These are phyloP conservation scores for Pantelozetes paolii DNA, from an alignment of 2,888 invertebrate species.

Conservation along the genomic window DNA sequence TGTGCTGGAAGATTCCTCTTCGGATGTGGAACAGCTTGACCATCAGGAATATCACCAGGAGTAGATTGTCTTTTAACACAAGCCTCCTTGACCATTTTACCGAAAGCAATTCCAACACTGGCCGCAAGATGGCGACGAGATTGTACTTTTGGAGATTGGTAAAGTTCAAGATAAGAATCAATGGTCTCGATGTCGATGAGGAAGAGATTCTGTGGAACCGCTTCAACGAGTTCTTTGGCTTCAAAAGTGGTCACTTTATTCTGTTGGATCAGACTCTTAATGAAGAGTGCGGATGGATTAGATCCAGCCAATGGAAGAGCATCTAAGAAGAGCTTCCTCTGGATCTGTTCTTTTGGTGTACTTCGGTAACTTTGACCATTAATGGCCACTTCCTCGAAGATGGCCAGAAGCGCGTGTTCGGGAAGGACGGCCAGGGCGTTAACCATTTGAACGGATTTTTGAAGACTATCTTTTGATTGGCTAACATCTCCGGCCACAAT, in stretches of 20 bases:
- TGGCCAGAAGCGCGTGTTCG: conserved; percentile 47
- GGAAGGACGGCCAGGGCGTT: conserved; percentile 48
- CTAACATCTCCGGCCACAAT: conserved; percentile 40
- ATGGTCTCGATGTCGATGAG: conserved; percentile 52
- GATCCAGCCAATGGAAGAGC: conserved; percentile 51
- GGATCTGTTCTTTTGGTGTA: conserved; percentile 38
- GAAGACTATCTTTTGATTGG: conserved; percentile 40
- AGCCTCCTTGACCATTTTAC: conserved; percentile 51
- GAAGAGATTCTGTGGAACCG: conserved; percentile 49
- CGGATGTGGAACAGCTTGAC: background rate
- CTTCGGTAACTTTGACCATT: conserved; percentile 42
- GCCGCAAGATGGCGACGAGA: conserved; percentile 44
- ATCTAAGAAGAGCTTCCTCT: conserved; percentile 50
- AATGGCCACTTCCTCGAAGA: conserved; percentile 47
- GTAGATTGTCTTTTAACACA: conserved; percentile 48
- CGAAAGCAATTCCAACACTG: conserved; percentile 50
- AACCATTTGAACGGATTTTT: conserved; percentile 46
- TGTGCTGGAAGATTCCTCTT: conserved; percentile 31
- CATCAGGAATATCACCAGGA: conserved; percentile 38
- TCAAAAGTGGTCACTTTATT: conserved; percentile 47
- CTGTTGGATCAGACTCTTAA: conserved; percentile 50
- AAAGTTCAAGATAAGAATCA: conserved; percentile 50
- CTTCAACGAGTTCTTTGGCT: conserved; percentile 48
- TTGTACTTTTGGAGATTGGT: conserved; percentile 47
- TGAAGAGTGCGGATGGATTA: conserved; percentile 50